These are phyloP conservation scores for Delphinus delphis DNA, from an alignment of 2,113 vertebrate species.

Conservation along the genomic window DNA sequence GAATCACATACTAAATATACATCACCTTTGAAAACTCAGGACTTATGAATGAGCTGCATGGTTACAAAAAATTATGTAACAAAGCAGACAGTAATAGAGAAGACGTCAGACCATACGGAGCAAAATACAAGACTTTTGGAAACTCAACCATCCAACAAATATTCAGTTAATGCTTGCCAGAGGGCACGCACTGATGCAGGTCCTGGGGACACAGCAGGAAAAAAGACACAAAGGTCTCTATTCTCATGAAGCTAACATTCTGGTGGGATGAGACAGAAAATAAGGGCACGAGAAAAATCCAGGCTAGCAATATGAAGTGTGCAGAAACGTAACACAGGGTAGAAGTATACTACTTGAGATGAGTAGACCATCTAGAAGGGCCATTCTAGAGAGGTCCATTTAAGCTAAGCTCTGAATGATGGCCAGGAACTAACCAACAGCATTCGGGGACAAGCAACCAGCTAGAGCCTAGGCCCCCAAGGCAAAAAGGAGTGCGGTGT, in stretches of 20 bases:
- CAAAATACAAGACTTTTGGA: background rate
- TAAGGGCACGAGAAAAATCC: background rate
- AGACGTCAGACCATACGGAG: background rate
- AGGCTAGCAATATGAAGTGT: background rate
- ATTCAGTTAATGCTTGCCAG: background rate
- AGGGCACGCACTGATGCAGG: background rate
- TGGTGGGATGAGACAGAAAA: background rate
- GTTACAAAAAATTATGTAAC: background rate
- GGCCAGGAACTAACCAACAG: background rate
- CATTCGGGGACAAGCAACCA: background rate
- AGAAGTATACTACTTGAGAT: background rate
- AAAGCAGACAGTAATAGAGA: background rate
- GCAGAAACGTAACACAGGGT: background rate
- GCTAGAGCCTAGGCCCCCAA: background rate
- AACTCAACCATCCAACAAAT: background rate
- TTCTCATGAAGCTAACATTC: background rate
- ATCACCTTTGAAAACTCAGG: background rate
- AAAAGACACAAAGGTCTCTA: background rate
- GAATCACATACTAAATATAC: slow-evolving; percentile 30
- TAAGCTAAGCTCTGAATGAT: background rate
- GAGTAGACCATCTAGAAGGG: background rate
- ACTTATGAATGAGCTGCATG: background rate
- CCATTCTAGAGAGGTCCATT: background rate
- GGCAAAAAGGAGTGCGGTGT: background rate
- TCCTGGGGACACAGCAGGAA: background rate